Percentiles rank a stretch among this genome's conserved stretches.
These are phyloP conservation scores for Eustalomyia histrio DNA, from an alignment of 2,888 invertebrate genomes.

Conservation along the genomic window DNA sequence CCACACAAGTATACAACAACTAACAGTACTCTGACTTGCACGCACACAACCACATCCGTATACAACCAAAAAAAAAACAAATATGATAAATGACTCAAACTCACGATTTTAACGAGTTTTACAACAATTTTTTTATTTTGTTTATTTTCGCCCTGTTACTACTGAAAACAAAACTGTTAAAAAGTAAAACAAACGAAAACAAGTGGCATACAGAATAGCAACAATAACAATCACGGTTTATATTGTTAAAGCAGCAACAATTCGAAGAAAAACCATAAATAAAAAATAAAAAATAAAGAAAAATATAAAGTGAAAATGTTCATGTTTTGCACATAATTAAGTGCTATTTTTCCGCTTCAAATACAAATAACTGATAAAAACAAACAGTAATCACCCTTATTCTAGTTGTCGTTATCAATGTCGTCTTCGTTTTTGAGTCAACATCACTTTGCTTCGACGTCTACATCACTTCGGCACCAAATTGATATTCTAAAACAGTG, in stretches of 20 bases:
- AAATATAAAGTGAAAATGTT: constrained; percentile 32
- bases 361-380: not conserved
- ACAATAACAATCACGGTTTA: not conserved
- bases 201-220: not conserved
- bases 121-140: not conserved
- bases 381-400: too few species aligned
- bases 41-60: not conserved
- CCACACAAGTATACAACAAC: not conserved
- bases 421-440: too few species aligned
- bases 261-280: not conserved
- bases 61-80: not conserved
- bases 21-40: not conserved
- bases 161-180: not conserved
- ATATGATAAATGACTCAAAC: constrained; percentile 1
- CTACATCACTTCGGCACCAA: too few species aligned
- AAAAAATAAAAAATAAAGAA: constrained; percentile 8
- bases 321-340: constrained; percentile 55
- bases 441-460: too few species aligned
- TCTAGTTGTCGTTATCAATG: too few species aligned
- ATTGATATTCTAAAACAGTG: too few species aligned
- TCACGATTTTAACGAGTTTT: not conserved
- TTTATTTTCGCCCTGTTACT: not conserved
- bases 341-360: constrained; percentile 39
- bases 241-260: not conserved
- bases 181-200: constrained; percentile 1